phyloP scores from a whole-genome alignment of 2,113 vertebrate genomes.

The Numida meleagris region DNA sequence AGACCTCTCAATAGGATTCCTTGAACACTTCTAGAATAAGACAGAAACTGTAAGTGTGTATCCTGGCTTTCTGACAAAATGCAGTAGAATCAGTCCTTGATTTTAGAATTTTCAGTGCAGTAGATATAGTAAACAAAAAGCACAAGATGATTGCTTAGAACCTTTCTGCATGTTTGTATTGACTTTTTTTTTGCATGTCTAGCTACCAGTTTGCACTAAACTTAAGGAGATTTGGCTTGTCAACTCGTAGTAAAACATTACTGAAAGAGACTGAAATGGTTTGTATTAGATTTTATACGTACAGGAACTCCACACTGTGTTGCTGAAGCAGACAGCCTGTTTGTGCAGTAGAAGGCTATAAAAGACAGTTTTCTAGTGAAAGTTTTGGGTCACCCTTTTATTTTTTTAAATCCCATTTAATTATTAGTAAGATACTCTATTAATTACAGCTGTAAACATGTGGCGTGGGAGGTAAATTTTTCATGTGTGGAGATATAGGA shows the following conservation, averaged over 20 bases:
- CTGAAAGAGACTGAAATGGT: background rate
- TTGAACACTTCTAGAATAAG: background rate
- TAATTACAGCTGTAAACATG: background rate
- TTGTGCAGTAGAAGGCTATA: background rate
- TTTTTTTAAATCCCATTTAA: background rate
- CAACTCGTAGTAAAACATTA: background rate
- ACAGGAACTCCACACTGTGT: background rate
- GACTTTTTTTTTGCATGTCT: background rate
- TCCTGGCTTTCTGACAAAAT: background rate
- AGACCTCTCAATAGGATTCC: background rate
- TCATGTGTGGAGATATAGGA: background rate
- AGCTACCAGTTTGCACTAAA: background rate
- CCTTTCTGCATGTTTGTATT: background rate
- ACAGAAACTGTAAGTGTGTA: background rate
- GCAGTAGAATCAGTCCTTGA: background rate
- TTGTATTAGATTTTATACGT: background rate
- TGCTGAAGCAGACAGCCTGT: background rate
- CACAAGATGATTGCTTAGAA: background rate
- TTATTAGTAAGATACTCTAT: background rate
- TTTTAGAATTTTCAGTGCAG: background rate
- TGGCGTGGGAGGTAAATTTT: background rate
- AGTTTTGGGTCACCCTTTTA: background rate
- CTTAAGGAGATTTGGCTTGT: background rate
- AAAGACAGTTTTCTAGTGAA: background rate
- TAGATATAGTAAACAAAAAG: background rate